Evolutionary conservation across 2,113 vertebrate genomes (phyloP).

Genomic region (Malaclemys terrapin): DNA sequence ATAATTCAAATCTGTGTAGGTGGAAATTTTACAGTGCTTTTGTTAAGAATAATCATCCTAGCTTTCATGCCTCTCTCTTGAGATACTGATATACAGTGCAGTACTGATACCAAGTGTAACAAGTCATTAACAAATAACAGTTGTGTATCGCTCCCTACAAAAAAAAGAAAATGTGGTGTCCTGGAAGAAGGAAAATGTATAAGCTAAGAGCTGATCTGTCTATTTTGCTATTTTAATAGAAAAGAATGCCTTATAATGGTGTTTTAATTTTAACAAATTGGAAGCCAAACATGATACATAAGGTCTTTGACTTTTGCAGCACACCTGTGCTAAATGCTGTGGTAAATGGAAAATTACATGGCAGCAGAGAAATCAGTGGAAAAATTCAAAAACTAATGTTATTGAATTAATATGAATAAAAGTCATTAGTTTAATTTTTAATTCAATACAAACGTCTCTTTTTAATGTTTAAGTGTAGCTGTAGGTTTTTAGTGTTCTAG

Average conservation of each 20-base stretch:
- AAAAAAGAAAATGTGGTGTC: neutral
- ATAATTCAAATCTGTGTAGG: neutral
- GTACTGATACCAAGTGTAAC: neutral
- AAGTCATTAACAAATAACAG: neutral
- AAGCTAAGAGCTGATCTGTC: neutral
- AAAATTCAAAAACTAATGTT: neutral
- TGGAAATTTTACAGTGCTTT: neutral
- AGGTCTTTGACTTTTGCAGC: neutral
- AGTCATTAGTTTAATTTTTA: neutral
- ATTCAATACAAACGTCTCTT: neutral
- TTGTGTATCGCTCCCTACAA: slow-evolving; percentile 4
- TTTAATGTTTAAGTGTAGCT: neutral
- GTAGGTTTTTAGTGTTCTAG: neutral
- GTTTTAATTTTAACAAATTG: neutral
- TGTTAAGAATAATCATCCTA: neutral
- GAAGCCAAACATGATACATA: neutral
- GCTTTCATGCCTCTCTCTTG: neutral
- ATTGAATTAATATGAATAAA: neutral
- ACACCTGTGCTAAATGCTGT: neutral
- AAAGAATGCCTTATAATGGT: neutral
- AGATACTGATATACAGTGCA: neutral
- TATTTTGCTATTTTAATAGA: neutral
- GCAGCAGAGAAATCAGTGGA: neutral
- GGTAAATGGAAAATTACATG: neutral
- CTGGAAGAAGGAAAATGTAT: slow-evolving; percentile 23